A percentile compares a stretch with the other conserved stretches of the same genome.
Conservation (phyloP, 2,797 vertebrate genomes). For the Intellagama lesueurii region DNA sequence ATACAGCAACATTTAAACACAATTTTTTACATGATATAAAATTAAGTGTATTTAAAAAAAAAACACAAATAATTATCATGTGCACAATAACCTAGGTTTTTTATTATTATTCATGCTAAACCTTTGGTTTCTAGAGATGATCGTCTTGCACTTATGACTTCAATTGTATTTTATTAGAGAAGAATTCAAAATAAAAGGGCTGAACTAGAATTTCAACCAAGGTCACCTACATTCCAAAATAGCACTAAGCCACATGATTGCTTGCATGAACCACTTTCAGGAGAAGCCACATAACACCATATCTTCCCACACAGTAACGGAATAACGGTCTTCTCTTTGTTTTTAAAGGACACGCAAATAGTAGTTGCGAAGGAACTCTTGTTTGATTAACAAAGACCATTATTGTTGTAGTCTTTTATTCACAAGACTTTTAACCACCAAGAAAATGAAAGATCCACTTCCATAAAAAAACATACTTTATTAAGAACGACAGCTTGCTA, state of each 20-base stretch:
- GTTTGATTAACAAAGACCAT: not conserved
- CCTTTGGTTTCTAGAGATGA: no score
- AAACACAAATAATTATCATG: no score
- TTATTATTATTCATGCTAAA: no score
- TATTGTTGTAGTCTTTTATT: not conserved
- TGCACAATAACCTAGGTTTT: no score
- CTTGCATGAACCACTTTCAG: not conserved
- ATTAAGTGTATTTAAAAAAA: no score
- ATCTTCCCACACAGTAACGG: not conserved
- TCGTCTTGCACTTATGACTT: no score
- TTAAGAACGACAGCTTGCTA: slow-evolving; percentile 8
- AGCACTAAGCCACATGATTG: not conserved
- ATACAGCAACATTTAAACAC: no score
- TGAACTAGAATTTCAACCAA: not conserved
- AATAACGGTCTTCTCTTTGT: not conserved
- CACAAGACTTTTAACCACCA: not conserved
- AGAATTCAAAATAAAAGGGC: not conserved
- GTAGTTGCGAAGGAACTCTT: not conserved
- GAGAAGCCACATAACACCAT: not conserved
- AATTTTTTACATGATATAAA: no score
- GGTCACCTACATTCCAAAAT: not conserved
- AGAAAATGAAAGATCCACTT: not conserved
- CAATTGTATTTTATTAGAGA: not conserved
- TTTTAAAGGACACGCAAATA: not conserved
- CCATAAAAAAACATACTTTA: not conserved